phyloP scores from a whole-genome alignment of 2,888 invertebrate genomes.

The Cyaniris semiargus region DNA sequence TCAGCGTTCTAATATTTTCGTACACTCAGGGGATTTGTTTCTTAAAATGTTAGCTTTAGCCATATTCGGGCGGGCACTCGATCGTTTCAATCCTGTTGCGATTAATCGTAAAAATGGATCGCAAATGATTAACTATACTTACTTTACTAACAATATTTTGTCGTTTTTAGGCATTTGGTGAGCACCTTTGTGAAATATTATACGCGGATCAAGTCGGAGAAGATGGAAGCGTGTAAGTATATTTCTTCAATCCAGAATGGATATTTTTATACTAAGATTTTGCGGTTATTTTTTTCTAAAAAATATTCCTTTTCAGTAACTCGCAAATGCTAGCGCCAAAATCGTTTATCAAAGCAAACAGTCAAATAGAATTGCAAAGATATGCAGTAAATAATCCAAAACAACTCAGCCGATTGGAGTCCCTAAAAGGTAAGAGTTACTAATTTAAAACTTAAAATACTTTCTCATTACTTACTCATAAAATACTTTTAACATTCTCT shows the following conservation, averaged over 20 bases:
- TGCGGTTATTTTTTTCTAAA: neutral
- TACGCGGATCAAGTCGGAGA: conserved; percentile 72
- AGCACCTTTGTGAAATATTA: conserved; percentile 68
- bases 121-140: too few species aligned
- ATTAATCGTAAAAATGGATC: too few species aligned
- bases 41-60: too few species aligned
- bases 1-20: neutral
- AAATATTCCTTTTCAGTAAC: conserved; percentile 61
- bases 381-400: conserved; percentile 75
- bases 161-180: conserved; percentile 64
- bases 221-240: conserved; percentile 61
- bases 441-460: neutral
- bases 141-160: neutral
- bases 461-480: too few species aligned
- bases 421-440: conserved; percentile 68
- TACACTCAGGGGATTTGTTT: neutral
- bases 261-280: neutral
- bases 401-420: conserved; percentile 82
- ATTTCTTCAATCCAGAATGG: neutral
- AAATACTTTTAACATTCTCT: neutral
- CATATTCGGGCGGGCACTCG: too few species aligned
- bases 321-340: conserved; percentile 89
- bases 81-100: too few species aligned
- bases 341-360: conserved; percentile 94
- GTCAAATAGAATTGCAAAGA: conserved; percentile 87